phyloP scores from a whole-genome alignment of 2,113 vertebrate species.

The Chionis minor region DNA sequence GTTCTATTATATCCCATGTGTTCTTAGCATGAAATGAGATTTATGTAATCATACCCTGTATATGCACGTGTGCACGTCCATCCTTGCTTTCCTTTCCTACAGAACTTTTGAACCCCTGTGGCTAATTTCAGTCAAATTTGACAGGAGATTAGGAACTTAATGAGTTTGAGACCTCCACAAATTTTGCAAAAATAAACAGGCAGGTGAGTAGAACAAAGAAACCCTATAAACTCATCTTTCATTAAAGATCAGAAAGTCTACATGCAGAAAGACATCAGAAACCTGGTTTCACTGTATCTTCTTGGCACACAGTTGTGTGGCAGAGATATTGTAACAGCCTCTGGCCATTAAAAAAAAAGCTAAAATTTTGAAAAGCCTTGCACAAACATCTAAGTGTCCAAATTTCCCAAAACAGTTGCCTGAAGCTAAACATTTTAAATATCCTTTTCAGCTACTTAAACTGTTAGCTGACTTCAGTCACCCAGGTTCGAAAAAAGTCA shows the following conservation, averaged over 20 bases:
- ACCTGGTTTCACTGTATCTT: background rate
- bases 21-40: slow-evolving; percentile 1
- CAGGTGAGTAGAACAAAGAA: background rate
- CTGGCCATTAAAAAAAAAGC: background rate
- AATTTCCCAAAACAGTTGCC: background rate
- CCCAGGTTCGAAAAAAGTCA: background rate
- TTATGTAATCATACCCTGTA: background rate
- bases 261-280: background rate
- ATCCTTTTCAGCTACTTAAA: background rate
- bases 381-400: background rate
- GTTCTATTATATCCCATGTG: background rate
- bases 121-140: background rate
- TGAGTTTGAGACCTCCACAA: background rate
- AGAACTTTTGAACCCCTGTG: background rate
- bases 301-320: background rate
- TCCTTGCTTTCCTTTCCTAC: background rate
- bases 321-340: background rate
- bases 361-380: background rate
- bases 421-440: background rate
- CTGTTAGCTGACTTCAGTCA: background rate
- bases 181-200: background rate
- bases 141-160: background rate
- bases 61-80: background rate
- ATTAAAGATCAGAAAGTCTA: background rate
- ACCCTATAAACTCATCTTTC: background rate